Evolutionary conservation across 1,140 invertebrate species (phyloP).

Genomic region (Frieseomelitta varia): DNA sequence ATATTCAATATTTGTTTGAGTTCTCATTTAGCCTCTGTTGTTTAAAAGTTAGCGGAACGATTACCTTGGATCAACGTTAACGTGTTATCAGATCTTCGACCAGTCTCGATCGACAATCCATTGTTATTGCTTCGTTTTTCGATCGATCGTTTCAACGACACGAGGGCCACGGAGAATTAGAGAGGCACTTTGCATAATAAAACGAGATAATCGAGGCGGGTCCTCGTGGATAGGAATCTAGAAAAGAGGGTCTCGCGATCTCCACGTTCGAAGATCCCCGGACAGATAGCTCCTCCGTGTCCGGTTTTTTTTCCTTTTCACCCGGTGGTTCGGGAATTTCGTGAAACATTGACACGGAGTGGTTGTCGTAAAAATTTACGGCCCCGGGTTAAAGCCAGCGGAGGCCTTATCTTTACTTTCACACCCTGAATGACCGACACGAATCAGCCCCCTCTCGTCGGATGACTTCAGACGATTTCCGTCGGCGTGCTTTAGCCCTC

Average conservation of each 20-base stretch:
- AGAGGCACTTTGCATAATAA: constrained; percentile 31
- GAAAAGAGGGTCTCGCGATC: background rate
- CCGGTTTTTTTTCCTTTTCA: constrained; percentile 24
- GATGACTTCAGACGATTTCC: constrained; percentile 45
- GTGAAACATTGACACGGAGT: constrained; percentile 59
- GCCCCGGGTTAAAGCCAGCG: constrained; percentile 22
- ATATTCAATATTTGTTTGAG: too few species aligned
- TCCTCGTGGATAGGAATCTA: constrained; percentile 16
- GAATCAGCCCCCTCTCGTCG: constrained; percentile 48
- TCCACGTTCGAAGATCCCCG: constrained; percentile 10
- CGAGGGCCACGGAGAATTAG: too few species aligned
- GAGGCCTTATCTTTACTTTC: constrained; percentile 64
- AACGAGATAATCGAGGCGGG: constrained; percentile 45
- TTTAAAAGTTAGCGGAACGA: too few species aligned
- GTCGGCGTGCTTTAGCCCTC: background rate
- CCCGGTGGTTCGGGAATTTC: constrained; percentile 45
- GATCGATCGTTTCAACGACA: too few species aligned
- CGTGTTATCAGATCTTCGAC: too few species aligned
- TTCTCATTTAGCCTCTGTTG: too few species aligned
- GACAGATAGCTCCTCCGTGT: constrained; percentile 33
- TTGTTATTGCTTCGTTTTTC: background rate
- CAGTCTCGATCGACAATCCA: background rate
- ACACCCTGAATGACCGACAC: constrained; percentile 67
- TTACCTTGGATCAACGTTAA: too few species aligned
- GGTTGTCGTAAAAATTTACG: constrained; percentile 68